phyloP scores from a whole-genome alignment of 2,797 vertebrate species.

The Urocyon cinereoargenteus region DNA sequence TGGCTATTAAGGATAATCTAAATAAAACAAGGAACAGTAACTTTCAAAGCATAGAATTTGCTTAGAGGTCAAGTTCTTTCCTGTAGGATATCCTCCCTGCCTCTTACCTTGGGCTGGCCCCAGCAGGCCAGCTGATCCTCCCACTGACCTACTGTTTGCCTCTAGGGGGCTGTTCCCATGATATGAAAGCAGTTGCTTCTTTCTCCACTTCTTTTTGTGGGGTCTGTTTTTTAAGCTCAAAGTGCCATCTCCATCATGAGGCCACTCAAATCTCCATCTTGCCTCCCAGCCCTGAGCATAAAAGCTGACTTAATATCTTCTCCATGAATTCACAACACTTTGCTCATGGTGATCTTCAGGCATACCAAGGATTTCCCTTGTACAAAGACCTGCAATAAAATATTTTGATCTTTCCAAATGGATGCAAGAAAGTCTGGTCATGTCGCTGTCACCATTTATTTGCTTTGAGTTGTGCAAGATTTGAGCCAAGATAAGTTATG shows the following conservation, averaged over 20 bases:
- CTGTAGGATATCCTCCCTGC: neutral
- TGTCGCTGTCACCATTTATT: neutral
- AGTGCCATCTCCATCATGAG: neutral
- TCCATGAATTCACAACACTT: neutral
- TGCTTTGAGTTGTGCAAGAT: constrained; percentile 2
- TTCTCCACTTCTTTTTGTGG: neutral
- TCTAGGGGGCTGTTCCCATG: neutral
- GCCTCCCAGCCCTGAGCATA: neutral
- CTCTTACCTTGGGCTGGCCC: neutral
- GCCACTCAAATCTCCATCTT: neutral
- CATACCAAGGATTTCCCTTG: neutral
- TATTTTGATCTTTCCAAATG: neutral
- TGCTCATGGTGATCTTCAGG: neutral
- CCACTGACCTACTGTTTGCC: neutral
- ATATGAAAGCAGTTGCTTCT: neutral
- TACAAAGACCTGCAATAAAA: neutral
- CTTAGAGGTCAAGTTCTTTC: neutral
- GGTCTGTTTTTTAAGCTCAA: neutral
- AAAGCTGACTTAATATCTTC: neutral
- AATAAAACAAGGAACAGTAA: constrained; percentile 6
- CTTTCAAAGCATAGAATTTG: neutral
- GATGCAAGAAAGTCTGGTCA: neutral
- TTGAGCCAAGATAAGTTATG: neutral
- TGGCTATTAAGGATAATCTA: neutral
- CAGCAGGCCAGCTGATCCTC: too few species aligned